Conservation (phyloP, 2,113 vertebrate species). For the Malurus cyaneus region DNA sequence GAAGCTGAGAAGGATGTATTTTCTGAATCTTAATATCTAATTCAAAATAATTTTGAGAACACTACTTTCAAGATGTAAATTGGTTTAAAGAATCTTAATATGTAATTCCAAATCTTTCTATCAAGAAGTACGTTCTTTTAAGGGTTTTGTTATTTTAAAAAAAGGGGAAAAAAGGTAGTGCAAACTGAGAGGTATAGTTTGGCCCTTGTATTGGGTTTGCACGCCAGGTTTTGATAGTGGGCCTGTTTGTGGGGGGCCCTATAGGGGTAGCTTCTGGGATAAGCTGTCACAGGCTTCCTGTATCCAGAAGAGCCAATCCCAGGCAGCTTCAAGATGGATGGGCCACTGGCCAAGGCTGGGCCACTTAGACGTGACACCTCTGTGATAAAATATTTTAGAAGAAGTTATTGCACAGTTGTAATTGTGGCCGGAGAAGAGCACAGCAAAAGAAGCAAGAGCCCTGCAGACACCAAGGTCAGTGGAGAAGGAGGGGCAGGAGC, state of each 20-base stretch:
- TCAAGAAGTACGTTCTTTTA: background rate
- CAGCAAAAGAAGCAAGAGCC: no score
- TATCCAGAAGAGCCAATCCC: background rate
- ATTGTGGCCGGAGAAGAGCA: background rate
- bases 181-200: background rate
- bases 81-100: background rate
- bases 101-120: background rate
- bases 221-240: background rate
- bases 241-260: background rate
- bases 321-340: background rate
- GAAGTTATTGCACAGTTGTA: background rate
- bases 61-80: background rate
- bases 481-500: background rate
- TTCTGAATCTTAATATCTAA: background rate
- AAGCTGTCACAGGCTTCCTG: background rate
- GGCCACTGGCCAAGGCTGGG: background rate
- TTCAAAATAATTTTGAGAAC: background rate
- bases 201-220: background rate
- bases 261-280: background rate
- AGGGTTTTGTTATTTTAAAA: background rate
- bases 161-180: fast-evolving
- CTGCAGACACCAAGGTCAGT: background rate
- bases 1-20: background rate
- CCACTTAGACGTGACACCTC: background rate
- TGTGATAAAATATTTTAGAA: background rate